Base-by-base conservation (phyloP, 2,888 invertebrate genomes). In the Nowickia ferox region DNA sequence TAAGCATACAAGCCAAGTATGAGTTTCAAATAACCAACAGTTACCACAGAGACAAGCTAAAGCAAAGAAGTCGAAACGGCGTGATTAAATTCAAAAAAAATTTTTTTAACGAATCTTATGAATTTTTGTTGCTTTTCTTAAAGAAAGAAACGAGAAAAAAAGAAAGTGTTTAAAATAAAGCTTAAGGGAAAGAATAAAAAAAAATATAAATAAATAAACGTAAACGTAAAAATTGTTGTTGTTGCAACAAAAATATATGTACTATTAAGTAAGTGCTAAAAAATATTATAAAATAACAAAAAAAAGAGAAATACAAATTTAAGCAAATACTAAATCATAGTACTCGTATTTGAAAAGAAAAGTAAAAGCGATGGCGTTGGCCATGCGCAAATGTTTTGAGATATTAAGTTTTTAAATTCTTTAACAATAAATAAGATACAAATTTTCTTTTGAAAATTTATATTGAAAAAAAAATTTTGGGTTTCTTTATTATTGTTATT, bases 251-350 rank as follows among this genome's bases (percentile, higher is more conserved):
- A 63, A 48, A 44, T 30, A 40, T 57, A 44, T 30, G 22, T 57
- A 53, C 38, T 84, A 81, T 84, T 81, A 87, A 84, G 81, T 84
- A 84, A 87, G 84, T 81, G 84, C 53, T 77, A 78, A 65, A 87
- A 71, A 65, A 61, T 40, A 63, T 22, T 30, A 69, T 65, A 15
- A 76, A 55, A 19, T 38, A 40, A 44, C 9, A 40, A 46, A 66
- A 51, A 22, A 82, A 46, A 46, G 53, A 82, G 59, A 59, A 10
- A 59, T 44, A 9, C 48, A 57, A 48, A n/a, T 9, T 46, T 30
- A 59, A 42, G 22, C 13, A 22, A 30, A 38, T 30, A n/a, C n/a
- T n/a, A n/a, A n/a, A n/a, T n/a, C n/a, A n/a, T n/a, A n/a, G n/a
- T n/a, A n/a, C n/a, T n/a, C n/a, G n/a, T n/a, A 66, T n/a, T 10